These are phyloP conservation scores for Chlorodrepanis virens DNA, from an alignment of 2,113 vertebrate genomes.

Conservation along the genomic window DNA sequence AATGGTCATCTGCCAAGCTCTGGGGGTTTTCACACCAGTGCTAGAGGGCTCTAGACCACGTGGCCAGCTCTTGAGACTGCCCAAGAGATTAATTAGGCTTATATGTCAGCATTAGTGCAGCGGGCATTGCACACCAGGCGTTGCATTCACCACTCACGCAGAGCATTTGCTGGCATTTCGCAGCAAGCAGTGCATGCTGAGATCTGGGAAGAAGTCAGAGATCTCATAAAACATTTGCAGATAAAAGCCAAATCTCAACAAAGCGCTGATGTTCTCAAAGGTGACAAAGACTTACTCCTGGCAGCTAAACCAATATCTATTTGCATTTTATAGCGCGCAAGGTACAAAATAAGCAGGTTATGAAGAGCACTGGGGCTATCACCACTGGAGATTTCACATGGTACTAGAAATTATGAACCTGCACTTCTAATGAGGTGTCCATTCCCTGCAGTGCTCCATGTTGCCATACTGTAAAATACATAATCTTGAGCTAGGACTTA, in stretches of 20 bases:
- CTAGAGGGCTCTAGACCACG: background rate
- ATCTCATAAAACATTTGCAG: background rate
- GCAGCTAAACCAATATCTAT: background rate
- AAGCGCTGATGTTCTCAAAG: background rate
- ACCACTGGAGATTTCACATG: background rate
- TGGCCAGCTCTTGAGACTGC: background rate
- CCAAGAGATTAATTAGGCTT: background rate
- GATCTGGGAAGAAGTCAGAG: background rate
- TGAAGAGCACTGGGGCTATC: background rate
- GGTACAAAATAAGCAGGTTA: background rate
- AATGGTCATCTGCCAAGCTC: background rate
- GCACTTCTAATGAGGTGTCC: background rate
- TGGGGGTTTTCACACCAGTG: background rate
- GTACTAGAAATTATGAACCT: background rate
- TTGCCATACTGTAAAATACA: background rate
- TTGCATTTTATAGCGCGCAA: background rate
- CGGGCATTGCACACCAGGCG: accelerated
- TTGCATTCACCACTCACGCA: background rate
- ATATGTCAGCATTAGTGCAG: background rate
- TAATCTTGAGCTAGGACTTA: background rate
- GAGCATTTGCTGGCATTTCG: background rate
- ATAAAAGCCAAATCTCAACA: slow-evolving; percentile 6
- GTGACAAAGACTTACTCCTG: background rate
- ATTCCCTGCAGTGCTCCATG: background rate
- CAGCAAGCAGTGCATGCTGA: background rate